Base-by-base conservation (phyloP, 1,140 invertebrate species). In the Spodoptera litura region DNA sequence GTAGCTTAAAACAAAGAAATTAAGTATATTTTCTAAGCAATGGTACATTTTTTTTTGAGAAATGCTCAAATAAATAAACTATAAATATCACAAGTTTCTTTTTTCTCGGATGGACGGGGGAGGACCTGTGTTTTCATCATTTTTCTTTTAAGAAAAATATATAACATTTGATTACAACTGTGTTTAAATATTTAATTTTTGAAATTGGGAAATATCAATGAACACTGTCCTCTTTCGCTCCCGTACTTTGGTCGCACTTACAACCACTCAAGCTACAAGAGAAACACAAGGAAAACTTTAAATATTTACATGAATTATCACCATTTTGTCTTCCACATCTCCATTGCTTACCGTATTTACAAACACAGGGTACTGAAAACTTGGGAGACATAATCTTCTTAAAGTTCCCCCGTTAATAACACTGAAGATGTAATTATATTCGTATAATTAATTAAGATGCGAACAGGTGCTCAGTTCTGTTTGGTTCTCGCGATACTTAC, bases 371-470 rank as follows among this genome's bases (percentile, higher is more conserved):
- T 76, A 52, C 49, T 56, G 53, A 74, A 64, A 68, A 80, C 71
- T 75, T 71, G n/a, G 59, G 38, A 55, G 35, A 20, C 68, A 10
- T 77, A 77, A 77, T 77, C 74, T 77, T 55, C 61, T 77, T 77
- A 77, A 77, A 77, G 61, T 77, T 77, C 59, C 6, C 20, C 11
- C 61, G 27, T 55, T 77, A 77, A 77, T 77, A 55, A 77, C 31
- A 68, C 51, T 77, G 74, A 9, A 68, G 74, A 68, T 66, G 62
- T 77, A 77, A 77, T 77, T 77, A 66, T 66, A 77, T 77, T 68
- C 53, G 74, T 77, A 49, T 66, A 66, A 77, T 77, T 77, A 74
- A 74, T 74, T 74, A 77, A 66, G 52, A 64, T 56, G 61, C 74
- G 51, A 66, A 56, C 74, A 77, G 74, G 74, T 77, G 74, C 62